Conservation (phyloP, 2,113 vertebrate species). For the Mus spicilegus region DNA sequence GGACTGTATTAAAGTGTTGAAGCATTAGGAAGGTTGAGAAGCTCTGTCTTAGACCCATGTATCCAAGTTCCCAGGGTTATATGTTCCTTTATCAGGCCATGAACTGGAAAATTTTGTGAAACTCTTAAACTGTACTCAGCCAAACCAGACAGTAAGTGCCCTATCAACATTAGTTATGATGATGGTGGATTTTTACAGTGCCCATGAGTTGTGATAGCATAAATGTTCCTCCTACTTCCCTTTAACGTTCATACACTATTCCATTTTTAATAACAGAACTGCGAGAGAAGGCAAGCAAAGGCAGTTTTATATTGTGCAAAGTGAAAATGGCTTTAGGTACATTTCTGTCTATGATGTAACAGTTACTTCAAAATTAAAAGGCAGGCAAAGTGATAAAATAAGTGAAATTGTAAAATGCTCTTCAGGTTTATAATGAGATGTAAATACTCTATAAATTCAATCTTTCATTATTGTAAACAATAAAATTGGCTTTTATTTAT, state of each 20-base stretch:
- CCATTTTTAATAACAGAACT: slow-evolving; percentile 62
- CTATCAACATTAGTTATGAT: slow-evolving; percentile 39
- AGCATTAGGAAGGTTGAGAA: not conserved
- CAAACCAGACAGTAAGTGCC: slow-evolving; percentile 25
- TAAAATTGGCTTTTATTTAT: slow-evolving; percentile 32
- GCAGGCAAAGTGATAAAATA: not conserved
- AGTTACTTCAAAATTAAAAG: slow-evolving; percentile 61
- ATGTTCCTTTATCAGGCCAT: slow-evolving; percentile 30
- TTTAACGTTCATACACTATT: slow-evolving; percentile 54
- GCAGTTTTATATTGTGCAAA: not conserved
- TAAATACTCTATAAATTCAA: slow-evolving; percentile 13
- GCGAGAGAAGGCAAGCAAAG: slow-evolving; percentile 41
- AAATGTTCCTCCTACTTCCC: slow-evolving; percentile 4
- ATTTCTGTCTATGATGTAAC: slow-evolving; percentile 47
- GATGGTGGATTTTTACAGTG: slow-evolving; percentile 44
- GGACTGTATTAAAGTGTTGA: not conserved
- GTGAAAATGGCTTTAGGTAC: slow-evolving; percentile 14
- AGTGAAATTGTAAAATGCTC: slow-evolving; percentile 48
- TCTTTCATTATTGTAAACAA: slow-evolving; percentile 53
- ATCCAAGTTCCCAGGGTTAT: not conserved
- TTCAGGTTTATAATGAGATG: slow-evolving; percentile 51
- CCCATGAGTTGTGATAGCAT: slow-evolving; percentile 16
- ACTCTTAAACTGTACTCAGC: slow-evolving; percentile 26
- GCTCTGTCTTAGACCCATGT: not conserved
- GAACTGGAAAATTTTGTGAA: slow-evolving; percentile 52